These are phyloP conservation scores for Amphipoea lucens DNA, from an alignment of 2,888 invertebrate genomes.

Conservation along the genomic window DNA sequence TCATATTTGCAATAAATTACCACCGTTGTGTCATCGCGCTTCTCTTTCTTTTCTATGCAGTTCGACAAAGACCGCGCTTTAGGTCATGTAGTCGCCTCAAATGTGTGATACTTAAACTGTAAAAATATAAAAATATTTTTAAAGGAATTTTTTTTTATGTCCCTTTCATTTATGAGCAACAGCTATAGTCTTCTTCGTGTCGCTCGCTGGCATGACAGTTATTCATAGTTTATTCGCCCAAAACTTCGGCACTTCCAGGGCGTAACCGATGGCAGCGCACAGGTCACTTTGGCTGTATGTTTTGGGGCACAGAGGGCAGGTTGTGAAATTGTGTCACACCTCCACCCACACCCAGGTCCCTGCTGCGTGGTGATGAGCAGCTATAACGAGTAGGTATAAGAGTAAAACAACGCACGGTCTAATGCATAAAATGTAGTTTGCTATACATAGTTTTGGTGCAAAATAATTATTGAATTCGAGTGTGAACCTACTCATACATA, in stretches of 20 bases:
- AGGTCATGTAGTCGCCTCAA: too few species aligned
- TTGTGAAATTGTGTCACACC: background rate
- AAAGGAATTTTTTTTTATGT: background rate
- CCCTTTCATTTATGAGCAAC: too few species aligned
- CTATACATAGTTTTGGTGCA: background rate
- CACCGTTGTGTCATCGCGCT: too few species aligned
- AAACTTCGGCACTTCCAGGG: background rate
- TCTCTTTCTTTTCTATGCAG: too few species aligned
- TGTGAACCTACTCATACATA: background rate
- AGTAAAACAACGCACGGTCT: background rate
- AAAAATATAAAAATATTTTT: background rate
- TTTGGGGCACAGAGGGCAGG: background rate
- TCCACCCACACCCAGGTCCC: too few species aligned
- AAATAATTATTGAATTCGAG: background rate
- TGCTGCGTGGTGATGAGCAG: too few species aligned
- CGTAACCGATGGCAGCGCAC: background rate
- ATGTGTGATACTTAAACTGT: too few species aligned
- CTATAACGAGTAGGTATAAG: too few species aligned
- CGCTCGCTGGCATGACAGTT: too few species aligned
- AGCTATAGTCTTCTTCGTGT: too few species aligned
- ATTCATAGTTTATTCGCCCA: background rate
- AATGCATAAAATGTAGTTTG: background rate
- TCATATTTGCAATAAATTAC: too few species aligned
- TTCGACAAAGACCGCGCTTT: too few species aligned
- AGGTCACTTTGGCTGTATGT: background rate